phyloP scores from a whole-genome alignment of 2,888 invertebrate species.

The Antheraea yamamai region DNA sequence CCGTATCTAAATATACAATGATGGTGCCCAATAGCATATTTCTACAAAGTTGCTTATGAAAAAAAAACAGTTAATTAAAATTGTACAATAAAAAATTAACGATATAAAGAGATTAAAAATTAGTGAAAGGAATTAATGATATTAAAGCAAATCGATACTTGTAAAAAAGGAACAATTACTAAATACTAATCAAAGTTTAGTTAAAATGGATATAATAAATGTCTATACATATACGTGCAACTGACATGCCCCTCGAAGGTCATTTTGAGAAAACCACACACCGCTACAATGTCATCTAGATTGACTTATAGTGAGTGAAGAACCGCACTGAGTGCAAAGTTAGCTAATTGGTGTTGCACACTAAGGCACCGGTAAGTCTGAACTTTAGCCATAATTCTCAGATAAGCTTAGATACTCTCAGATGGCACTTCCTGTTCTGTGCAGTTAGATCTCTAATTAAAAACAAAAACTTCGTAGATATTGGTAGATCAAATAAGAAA shows the following conservation, averaged over 20 bases:
- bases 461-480: background rate
- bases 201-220: background rate
- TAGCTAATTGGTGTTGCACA: constrained; percentile 40
- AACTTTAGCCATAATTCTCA: constrained; percentile 45
- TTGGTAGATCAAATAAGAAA: background rate
- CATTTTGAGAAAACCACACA: background rate
- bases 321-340: constrained; percentile 29
- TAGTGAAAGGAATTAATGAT: background rate
- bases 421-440: constrained; percentile 31
- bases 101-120: background rate
- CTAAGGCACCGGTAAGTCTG: constrained; percentile 31
- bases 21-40: background rate
- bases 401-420: constrained; percentile 25
- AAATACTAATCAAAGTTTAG: background rate
- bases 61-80: background rate
- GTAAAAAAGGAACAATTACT: background rate
- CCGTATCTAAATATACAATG: too few relatives aligned
- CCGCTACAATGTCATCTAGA: constrained; percentile 4
- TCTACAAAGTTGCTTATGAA: background rate
- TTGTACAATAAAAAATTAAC: background rate
- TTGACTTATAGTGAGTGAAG: background rate
- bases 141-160: background rate
- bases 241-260: background rate
- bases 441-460: constrained; percentile 18
- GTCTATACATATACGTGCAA: background rate